Base-by-base conservation (phyloP, 2,113 vertebrate species). In the Chaetodon trifascialis region DNA sequence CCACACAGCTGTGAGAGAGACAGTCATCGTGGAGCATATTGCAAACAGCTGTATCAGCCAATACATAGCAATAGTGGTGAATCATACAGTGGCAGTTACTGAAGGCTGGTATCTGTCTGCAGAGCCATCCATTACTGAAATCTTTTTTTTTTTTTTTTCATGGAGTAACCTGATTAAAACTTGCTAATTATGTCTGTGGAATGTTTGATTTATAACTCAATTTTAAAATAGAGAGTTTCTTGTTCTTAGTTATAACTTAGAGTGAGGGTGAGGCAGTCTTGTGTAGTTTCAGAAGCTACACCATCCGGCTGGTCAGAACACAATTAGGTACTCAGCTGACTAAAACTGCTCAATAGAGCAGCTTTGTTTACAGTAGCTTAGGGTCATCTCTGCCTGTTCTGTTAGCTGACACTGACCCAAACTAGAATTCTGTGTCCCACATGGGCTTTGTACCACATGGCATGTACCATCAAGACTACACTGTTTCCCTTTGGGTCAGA, bases 301-400 rank as follows among this genome's bases (percentile, higher is more conserved):
- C 16, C 3, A n/a, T 4, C 36, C 11, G 44, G 46, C 15, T 74
- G 34, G 15, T 30, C 78, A 38, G 25, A 66, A 66, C 11, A 46
- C 62, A 73, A 51, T 68, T 55, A 54, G 38, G 17, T 34, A 5
- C 23, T 11, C 47, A 40, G 36, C 25, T 59, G 38, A 47, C n/a
- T 30, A 40, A 79, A 47, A 21, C 51, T 17, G 49, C 19, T 38
- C 60, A 68, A 76, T 42, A 66, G 36, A 59, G 38, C 6, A 54
- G 70, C 66, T 64, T 85, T 82, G 84, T 83, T 75, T 52, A 65
- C 40, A 44, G 56, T 55, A 60, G 30, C 36, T 30, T n/a, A 12
- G 21, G 55, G 73, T 81, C 30, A 44, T 64, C 25, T 42, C 40
- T 14, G 51, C 44, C 14, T 73, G 36, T 63, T 36, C 49, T 58